Conservation (phyloP, 37 sponge, comb jelly and placozoan genomes). For the Halichondria panicea region DNA sequence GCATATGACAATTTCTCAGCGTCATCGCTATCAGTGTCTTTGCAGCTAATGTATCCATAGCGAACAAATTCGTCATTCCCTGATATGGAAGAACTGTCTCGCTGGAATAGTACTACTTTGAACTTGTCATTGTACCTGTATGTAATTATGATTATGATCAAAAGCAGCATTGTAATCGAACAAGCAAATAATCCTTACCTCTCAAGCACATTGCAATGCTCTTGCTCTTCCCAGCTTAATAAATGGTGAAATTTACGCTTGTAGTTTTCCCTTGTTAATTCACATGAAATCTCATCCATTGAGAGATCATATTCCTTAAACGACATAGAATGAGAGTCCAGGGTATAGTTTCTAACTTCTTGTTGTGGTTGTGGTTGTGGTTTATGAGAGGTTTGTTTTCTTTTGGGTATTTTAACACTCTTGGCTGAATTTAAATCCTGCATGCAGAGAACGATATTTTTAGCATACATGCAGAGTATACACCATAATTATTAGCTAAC, state of each 20-base stretch:
- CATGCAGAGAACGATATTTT: no score
- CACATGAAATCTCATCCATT: not conserved
- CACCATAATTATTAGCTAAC: no score
- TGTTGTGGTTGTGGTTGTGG: no score
- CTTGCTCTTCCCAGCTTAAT: conserved; percentile 75
- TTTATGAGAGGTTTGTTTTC: no score
- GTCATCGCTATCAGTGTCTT: conserved; percentile 46
- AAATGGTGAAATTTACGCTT: conserved; percentile 68
- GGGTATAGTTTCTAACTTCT: no score
- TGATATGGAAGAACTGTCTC: not conserved
- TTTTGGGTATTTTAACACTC: no score
- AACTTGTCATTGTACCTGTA: conserved; percentile 43
- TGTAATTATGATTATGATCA: not conserved
- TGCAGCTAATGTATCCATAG: conserved; percentile 20
- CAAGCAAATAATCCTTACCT: not conserved
- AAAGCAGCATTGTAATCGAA: not conserved
- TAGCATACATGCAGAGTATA: no score
- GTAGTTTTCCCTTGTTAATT: conserved; percentile 48
- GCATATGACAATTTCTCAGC: conserved; percentile 41
- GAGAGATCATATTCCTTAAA: conserved; percentile 8
- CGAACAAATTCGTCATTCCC: not conserved
- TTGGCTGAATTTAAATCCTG: no score
- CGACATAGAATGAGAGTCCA: not conserved
- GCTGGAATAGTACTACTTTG: conserved; percentile 7
- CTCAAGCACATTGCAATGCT: conserved; percentile 43